Evolutionary conservation across 2,797 vertebrate species (phyloP), one percentile per base, ranked within the genome.

Genomic region (Scolopax bukidnonensis): DNA sequence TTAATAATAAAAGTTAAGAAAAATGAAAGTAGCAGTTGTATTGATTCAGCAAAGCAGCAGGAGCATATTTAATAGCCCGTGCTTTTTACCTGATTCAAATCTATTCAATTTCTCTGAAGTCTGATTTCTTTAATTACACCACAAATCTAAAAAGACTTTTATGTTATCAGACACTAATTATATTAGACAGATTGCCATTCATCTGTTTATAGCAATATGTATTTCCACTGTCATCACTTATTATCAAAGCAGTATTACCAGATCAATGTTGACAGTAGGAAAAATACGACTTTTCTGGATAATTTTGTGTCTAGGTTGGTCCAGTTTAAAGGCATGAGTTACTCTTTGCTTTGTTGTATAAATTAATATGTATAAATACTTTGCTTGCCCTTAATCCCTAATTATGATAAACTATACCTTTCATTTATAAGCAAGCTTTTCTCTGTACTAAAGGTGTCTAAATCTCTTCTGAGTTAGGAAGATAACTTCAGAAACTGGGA

Each of bases 1-100:
- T 95, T 96, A 97, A 93, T 74, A 97, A 93, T 93, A 95, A 96
- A 96, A 94, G 59, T 74, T 92, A 89, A 96, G 92, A 94, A 78
- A 97, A 97, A 95, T 91, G 20, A 93, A 97, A 95, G 69, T 78
- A 95, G 83, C 56, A 95, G 53, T 73, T 18, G 18, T 88, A 96
- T 93, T 94, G 87, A 97, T 97, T 95, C 30, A 33, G 91, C 85
- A 97, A 97, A 96, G 83, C 76, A 96, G 76, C 75, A 95, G 59
- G 70, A 80, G 50, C 27, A 89, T 85, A 95, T 91, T 95, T 95
- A 97, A 93, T 82, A 94, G 36, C 48, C 85, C 38, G 77, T 92
- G 78, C 8, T 20, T 94, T 97, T 95, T 80, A 95, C 53, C 70
- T 86, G 36, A 95, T 68, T 82, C 89, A 95, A 97, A 90, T 69